phyloP scores from a whole-genome alignment of 2,888 invertebrate genomes.

The Andrena fulva region DNA sequence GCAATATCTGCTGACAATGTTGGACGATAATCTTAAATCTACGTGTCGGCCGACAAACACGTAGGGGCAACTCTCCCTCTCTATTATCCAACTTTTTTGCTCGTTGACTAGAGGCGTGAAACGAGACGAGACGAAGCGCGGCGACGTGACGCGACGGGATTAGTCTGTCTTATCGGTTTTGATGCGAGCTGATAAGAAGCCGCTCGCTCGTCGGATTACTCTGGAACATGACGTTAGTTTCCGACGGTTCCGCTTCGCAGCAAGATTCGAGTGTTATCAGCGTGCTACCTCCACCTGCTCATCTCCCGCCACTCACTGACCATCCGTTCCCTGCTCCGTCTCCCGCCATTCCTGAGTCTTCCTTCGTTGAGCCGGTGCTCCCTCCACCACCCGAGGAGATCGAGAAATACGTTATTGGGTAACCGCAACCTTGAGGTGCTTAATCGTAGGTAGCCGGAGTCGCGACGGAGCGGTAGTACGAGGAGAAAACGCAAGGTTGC shows the following conservation, averaged over 20 bases:
- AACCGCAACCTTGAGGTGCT: conserved; percentile 76
- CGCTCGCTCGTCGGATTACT: not conserved
- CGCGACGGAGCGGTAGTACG: conserved; percentile 45
- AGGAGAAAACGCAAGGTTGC: conserved; percentile 65
- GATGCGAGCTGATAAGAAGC: conserved; percentile 13
- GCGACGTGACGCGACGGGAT: not conserved
- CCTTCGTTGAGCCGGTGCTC: conserved; percentile 16
- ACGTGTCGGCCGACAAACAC: no score
- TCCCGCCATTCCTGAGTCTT: conserved; percentile 3
- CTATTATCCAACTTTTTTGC: no score
- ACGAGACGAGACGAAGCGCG: not conserved
- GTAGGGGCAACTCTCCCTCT: no score
- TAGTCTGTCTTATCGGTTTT: conserved; percentile 1
- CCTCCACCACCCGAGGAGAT: conserved; percentile 41
- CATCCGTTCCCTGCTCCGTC: not conserved
- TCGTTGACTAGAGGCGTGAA: not conserved
- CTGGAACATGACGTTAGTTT: not conserved
- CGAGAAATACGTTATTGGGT: conserved; percentile 74
- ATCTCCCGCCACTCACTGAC: not conserved
- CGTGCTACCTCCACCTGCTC: not conserved
- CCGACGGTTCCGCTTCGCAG: not conserved
- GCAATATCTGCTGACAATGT: no score
- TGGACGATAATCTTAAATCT: no score
- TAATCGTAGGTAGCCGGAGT: conserved; percentile 71
- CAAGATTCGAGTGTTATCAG: not conserved